These are phyloP conservation scores for Nomada fucata DNA, from an alignment of 2,888 invertebrate genomes.

Conservation along the genomic window DNA sequence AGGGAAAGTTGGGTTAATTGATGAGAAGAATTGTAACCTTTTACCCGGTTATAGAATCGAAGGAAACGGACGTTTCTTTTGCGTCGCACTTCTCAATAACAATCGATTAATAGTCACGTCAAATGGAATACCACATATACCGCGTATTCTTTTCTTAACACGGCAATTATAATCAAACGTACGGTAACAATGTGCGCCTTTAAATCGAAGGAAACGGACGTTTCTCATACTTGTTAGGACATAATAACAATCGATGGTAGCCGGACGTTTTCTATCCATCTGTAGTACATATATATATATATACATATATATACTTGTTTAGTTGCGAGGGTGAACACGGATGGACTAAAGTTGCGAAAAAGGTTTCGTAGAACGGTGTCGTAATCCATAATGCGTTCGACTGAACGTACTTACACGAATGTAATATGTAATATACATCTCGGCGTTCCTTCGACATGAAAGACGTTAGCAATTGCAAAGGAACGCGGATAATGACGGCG, in stretches of 20 bases:
- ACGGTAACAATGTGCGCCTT: too few species aligned
- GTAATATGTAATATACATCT: conserved; percentile 19
- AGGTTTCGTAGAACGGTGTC: conserved; percentile 49
- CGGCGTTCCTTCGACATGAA: conserved; percentile 33
- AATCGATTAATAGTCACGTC: too few species aligned
- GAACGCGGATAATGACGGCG: conserved; percentile 42
- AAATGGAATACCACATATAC: too few species aligned
- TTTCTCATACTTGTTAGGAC: neutral
- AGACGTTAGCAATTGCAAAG: conserved; percentile 36
- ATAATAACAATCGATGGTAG: conserved; percentile 31
- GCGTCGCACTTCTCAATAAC: too few species aligned
- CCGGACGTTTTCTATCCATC: conserved; percentile 21
- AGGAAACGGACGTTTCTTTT: too few species aligned
- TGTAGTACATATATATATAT: neutral
- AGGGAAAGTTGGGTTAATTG: too few species aligned
- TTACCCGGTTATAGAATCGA: too few species aligned
- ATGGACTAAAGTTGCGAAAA: conserved; percentile 55
- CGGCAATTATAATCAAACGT: too few species aligned
- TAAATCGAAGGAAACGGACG: too few species aligned
- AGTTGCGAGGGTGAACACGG: conserved; percentile 35
- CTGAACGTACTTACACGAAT: conserved; percentile 23
- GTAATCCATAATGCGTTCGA: conserved; percentile 53
- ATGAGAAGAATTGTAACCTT: too few species aligned
- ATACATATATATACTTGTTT: neutral
- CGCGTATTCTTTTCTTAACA: too few species aligned